These are phyloP conservation scores for Cheumatopsyche charites DNA, from an alignment of 1,140 invertebrate genomes.

Conservation along the genomic window DNA sequence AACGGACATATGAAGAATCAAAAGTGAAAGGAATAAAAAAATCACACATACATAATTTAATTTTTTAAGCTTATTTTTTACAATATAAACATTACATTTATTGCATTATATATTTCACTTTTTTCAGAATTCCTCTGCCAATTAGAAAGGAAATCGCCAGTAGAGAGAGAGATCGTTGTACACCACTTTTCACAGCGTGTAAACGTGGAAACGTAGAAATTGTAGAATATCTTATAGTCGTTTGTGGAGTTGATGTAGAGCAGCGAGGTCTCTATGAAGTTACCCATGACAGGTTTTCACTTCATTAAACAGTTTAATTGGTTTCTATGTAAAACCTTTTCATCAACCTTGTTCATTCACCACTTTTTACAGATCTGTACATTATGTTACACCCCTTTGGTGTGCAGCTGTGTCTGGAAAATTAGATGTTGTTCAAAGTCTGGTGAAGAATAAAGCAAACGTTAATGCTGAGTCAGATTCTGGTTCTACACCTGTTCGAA, in stretches of 20 bases:
- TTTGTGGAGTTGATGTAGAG: slow-evolving; percentile 84
- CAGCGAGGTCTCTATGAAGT: slow-evolving; percentile 80
- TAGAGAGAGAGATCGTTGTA: slow-evolving; percentile 74
- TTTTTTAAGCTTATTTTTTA: too few relatives aligned
- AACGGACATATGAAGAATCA: background rate
- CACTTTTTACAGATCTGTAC: slow-evolving; percentile 64
- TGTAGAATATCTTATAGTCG: slow-evolving; percentile 84
- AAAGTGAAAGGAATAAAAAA: slow-evolving; percentile 7
- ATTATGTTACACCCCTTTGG: slow-evolving; percentile 90
- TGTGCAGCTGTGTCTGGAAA: slow-evolving; percentile 90
- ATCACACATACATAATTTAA: too few relatives aligned
- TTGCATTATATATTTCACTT: too few relatives aligned
- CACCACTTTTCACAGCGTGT: slow-evolving; percentile 86
- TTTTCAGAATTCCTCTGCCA: slow-evolving; percentile 56
- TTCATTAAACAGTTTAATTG: too few relatives aligned
- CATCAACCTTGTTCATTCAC: background rate
- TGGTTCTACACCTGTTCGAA: slow-evolving; percentile 87
- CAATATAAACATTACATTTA: too few relatives aligned
- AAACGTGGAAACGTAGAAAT: slow-evolving; percentile 85
- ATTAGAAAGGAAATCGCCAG: slow-evolving; percentile 69
- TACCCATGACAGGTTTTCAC: slow-evolving; percentile 62
- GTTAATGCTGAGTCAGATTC: slow-evolving; percentile 86
- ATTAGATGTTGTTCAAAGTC: slow-evolving; percentile 75
- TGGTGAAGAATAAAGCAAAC: slow-evolving; percentile 81
- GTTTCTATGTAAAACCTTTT: background rate